phyloP scores from a whole-genome alignment of 2,113 vertebrate genomes.

The Cnemophilus loriae region DNA sequence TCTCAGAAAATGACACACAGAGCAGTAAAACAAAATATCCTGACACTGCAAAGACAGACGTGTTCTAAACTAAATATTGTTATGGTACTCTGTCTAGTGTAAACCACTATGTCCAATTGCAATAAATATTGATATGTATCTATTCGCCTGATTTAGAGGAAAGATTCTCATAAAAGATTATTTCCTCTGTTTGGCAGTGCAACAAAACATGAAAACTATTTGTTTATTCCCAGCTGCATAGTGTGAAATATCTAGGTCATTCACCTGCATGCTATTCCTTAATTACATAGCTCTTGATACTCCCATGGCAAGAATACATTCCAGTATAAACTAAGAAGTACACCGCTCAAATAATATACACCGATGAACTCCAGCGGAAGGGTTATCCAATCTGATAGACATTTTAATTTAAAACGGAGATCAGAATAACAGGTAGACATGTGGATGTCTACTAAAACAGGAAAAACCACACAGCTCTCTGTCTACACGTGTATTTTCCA shows the following conservation, averaged over 20 bases:
- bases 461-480: neutral
- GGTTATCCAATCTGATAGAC: neutral
- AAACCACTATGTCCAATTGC: slow-evolving; percentile 33
- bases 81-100: neutral
- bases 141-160: neutral
- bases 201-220: neutral
- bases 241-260: slow-evolving; percentile 13
- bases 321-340: neutral
- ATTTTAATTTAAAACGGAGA: neutral
- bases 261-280: neutral
- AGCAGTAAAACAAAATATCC: neutral
- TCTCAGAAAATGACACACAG: neutral
- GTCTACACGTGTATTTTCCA: neutral
- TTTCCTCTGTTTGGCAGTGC: slow-evolving; percentile 38
- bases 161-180: slow-evolving; percentile 4
- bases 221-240: neutral
- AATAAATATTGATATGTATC: slow-evolving; percentile 49
- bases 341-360: neutral
- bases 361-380: neutral
- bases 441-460: neutral
- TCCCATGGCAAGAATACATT: neutral
- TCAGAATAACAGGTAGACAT: neutral
- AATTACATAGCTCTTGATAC: neutral
- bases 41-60: neutral
- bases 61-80: slow-evolving; percentile 54